These are phyloP conservation scores for Macrosiphum euphorbiae DNA, from an alignment of 2,888 invertebrate genomes.

Conservation along the genomic window DNA sequence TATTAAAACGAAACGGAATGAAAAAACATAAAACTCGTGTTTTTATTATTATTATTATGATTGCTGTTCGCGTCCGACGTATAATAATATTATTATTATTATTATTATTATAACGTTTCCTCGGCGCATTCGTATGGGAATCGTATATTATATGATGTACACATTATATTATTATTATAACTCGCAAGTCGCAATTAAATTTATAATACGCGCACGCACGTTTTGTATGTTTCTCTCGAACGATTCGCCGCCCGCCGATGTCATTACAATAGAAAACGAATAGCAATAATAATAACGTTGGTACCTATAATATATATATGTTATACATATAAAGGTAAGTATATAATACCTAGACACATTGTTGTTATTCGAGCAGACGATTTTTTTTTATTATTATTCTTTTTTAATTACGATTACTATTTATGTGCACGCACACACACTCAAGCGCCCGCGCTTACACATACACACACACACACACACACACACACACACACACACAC, in stretches of 20 bases:
- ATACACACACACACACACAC: background rate
- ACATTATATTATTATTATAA: background rate
- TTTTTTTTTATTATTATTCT: constrained; percentile 43
- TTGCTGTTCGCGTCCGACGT: constrained; percentile 29
- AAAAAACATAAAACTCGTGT: constrained; percentile 41
- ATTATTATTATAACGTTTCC: constrained; percentile 16
- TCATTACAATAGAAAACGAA: constrained; percentile 54
- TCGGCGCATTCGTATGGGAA: constrained; percentile 53
- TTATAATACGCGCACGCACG: constrained; percentile 47
- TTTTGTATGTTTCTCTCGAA: constrained; percentile 34
- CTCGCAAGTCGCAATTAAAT: constrained; percentile 62
- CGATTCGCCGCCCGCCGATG: constrained; percentile 32
- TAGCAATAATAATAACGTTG: constrained; percentile 8
- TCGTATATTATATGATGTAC: constrained; percentile 19
- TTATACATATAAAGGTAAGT: background rate
- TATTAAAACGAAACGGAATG: constrained; percentile 38
- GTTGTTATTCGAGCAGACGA: constrained; percentile 51
- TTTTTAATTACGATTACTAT: constrained; percentile 60
- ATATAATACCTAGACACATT: background rate
- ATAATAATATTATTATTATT: background rate
- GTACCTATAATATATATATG: background rate
- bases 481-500: background rate
- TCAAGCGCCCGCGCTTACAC: background rate
- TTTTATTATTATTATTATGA: constrained; percentile 31
- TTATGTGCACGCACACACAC: background rate